Evolutionary conservation across 2,888 invertebrate species (phyloP), one percentile per base, ranked within the genome.

Genomic region (Maniola hyperantus): DNA sequence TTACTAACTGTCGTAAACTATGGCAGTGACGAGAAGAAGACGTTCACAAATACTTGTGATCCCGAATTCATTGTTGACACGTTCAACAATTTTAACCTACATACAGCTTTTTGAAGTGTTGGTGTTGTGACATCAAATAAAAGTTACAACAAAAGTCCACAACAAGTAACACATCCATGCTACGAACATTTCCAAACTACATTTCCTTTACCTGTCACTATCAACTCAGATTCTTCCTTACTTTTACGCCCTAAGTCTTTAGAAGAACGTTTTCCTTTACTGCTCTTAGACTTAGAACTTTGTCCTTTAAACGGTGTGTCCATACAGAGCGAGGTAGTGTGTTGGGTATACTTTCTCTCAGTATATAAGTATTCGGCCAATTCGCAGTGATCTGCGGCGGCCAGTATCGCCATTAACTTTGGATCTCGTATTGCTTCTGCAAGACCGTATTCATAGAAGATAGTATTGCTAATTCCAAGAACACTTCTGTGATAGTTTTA

Each of bases 101-200:
- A 4, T 26, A 26, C 26, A 26, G 1, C 4, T 26, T 26, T 4
- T 26, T 26, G 26, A 2, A 26, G 26, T 26, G 26, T 26, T 26
- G 26, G 26, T 36, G 36, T 36, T 36, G 8, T 8, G 6, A 46
- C 46, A n/a, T 46, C 26, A 10, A 33, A n/a, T 1, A 33, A 33
- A 13, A n/a, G n/a, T n/a, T n/a, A n/a, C n/a, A n/a, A 34, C 13
- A 13, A 13, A 5, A n/a, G 54, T 34, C 15, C 15, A 54, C 54
- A 54, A 54, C 54, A 34, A 11, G n/a, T 7, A 54, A 54, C n/a
- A 54, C 15, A 54, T n/a, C n/a, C 54, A 54, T 54, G 54, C 54
- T 34, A 33, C 13, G 34, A 33, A 36, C 11, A 54, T 34, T 54
- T 34, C 11, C 33, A 2, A 6, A 33, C 53, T 33, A 53, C 53